phyloP scores from a whole-genome alignment of 1,140 invertebrate genomes.

The Drosophila elegans region DNA sequence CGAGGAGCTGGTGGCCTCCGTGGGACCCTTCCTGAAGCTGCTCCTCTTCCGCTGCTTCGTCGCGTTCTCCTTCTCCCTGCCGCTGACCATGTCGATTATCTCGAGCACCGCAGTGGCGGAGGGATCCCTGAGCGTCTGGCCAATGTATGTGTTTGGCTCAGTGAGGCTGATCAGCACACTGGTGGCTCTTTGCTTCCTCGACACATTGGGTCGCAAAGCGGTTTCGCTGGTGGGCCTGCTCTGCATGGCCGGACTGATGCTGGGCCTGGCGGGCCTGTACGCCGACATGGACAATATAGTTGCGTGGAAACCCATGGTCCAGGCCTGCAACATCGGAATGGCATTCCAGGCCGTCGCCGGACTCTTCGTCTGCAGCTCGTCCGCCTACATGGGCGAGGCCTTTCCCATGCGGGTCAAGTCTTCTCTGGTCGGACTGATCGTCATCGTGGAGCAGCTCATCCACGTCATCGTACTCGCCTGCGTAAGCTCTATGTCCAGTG shows the following conservation, averaged over 20 bases:
- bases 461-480: slow-evolving; percentile 68
- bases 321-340: slow-evolving; percentile 49
- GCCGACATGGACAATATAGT: neutral
- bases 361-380: slow-evolving; percentile 56
- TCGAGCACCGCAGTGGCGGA: slow-evolving; percentile 20
- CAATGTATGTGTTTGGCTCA: slow-evolving; percentile 42
- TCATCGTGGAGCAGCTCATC: slow-evolving; percentile 59
- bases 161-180: slow-evolving; percentile 54
- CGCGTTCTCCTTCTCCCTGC: slow-evolving; percentile 67
- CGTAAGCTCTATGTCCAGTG: neutral
- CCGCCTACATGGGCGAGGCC: slow-evolving; percentile 67
- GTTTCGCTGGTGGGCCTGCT: slow-evolving; percentile 49
- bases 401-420: slow-evolving; percentile 67
- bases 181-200: slow-evolving; percentile 35
- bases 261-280: slow-evolving; percentile 62
- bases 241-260: slow-evolving; percentile 57
- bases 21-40: slow-evolving; percentile 57
- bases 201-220: slow-evolving; percentile 61
- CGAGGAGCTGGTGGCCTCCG: slow-evolving; percentile 37
- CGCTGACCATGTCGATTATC: slow-evolving; percentile 49
- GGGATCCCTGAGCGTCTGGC: slow-evolving; percentile 34
- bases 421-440: slow-evolving; percentile 50
- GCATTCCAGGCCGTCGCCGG: slow-evolving; percentile 67
- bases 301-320: slow-evolving; percentile 32
- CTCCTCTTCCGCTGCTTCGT: slow-evolving; percentile 60